These are phyloP conservation scores for Nannobrachium achirus DNA, from an alignment of 2,113 vertebrate species.

Conservation along the genomic window DNA sequence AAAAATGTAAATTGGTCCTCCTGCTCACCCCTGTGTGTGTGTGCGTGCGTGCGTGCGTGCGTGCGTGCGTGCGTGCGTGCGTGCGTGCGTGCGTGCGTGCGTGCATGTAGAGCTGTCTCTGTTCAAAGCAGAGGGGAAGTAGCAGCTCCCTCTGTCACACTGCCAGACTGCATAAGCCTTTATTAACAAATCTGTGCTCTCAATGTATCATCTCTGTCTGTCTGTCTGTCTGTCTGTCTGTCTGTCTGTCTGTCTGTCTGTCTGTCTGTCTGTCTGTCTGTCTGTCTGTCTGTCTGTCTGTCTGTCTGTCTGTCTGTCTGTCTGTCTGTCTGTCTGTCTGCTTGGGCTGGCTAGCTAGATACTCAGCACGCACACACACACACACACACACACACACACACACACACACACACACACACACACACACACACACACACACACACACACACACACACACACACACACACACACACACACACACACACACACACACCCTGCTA, in stretches of 20 bases:
- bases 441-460: too few species aligned
- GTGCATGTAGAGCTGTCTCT: conserved; percentile 32
- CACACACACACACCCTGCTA: too few species aligned
- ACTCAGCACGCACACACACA: too few species aligned
- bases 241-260: conserved; percentile 18
- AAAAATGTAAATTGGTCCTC: conserved; percentile 69
- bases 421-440: too few species aligned
- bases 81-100: too few species aligned
- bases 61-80: too few species aligned
- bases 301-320: not conserved
- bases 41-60: too few species aligned
- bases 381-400: too few species aligned
- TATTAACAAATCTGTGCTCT: conserved; percentile 56
- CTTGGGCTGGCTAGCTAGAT: conserved; percentile 30
- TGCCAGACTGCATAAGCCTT: conserved; percentile 53
- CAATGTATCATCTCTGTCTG: conserved; percentile 30
- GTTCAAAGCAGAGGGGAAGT: conserved; percentile 43
- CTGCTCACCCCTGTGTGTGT: conserved; percentile 46
- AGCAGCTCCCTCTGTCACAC: conserved; percentile 51
- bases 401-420: too few species aligned
- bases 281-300: not conserved
- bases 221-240: conserved; percentile 7
- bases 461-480: too few species aligned
- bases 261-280: not conserved
- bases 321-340: conserved; percentile 1